These are phyloP conservation scores for Branchipolynoe longqiensis DNA, from an alignment of 2,888 invertebrate genomes.

Conservation along the genomic window DNA sequence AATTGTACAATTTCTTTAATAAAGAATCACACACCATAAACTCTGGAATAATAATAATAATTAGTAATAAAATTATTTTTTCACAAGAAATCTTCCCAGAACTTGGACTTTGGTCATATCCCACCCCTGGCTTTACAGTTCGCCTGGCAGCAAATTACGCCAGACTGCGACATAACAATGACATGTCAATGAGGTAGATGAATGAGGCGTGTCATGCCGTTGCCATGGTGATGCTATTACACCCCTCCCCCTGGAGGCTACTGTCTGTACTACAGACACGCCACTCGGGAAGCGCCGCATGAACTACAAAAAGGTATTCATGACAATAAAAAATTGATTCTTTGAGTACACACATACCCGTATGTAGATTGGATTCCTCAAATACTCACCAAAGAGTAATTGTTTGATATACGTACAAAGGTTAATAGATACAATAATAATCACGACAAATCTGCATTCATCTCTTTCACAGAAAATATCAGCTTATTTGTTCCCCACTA, in stretches of 20 bases:
- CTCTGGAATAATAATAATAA: no score
- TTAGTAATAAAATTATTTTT: no score
- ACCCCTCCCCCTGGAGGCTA: neutral
- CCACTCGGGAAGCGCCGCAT: neutral
- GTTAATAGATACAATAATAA: neutral
- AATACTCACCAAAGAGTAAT: neutral
- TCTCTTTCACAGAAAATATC: conserved; percentile 10
- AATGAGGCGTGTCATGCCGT: conserved; percentile 1
- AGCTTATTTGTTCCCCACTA: neutral
- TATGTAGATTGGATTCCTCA: conserved; percentile 9
- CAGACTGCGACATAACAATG: neutral
- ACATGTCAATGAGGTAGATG: conserved; percentile 40
- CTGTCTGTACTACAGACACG: neutral
- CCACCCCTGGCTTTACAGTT: neutral
- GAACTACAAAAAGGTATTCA: conserved; percentile 6
- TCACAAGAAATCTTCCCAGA: neutral
- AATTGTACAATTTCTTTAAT: no score
- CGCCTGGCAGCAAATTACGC: no score
- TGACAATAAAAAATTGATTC: neutral
- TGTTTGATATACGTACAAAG: neutral
- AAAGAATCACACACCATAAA: no score
- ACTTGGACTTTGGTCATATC: neutral
- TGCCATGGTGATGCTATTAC: neutral
- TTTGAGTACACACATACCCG: conserved; percentile 45
- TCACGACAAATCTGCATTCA: conserved; percentile 8